phyloP scores from a whole-genome alignment of 2,113 vertebrate genomes.

The Oncorhynchus masou region DNA sequence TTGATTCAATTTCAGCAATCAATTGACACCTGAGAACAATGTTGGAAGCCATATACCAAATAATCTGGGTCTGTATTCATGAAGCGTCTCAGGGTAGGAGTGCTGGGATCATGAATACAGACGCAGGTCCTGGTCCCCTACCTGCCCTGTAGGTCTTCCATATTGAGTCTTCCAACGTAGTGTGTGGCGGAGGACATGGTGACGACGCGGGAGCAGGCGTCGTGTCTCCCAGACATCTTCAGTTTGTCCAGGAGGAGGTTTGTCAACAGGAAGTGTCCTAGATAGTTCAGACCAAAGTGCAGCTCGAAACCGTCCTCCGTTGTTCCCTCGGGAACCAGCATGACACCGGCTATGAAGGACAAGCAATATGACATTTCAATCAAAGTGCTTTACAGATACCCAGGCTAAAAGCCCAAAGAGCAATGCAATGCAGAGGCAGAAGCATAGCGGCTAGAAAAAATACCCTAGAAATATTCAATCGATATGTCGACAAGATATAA shows the following conservation, averaged over 20 bases:
- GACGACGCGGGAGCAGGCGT: constrained; percentile 74
- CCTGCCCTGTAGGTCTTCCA: constrained; percentile 85
- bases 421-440: no score
- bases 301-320: constrained; percentile 86
- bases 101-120: no score
- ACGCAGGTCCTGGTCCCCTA: constrained; percentile 40
- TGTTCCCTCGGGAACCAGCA: constrained; percentile 83
- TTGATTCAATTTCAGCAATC: constrained; percentile 46
- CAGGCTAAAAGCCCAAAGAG: no score
- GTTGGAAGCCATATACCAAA: no score
- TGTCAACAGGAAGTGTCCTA: constrained; percentile 90
- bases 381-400: no score
- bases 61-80: no score
- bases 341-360: constrained; percentile 79
- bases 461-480: neutral
- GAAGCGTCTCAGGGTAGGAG: constrained; percentile 37
- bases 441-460: no score
- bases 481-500: neutral
- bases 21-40: no score
- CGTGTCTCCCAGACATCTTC: constrained; percentile 68
- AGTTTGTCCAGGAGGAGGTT: constrained; percentile 82
- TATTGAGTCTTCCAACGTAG: constrained; percentile 74
- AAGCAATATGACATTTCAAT: neutral
- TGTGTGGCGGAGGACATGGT: constrained; percentile 89
- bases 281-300: constrained; percentile 86